A percentile compares a stretch with the other conserved stretches of the same genome.
Conservation (phyloP, 1,140 invertebrate species). For the Popillia japonica region DNA sequence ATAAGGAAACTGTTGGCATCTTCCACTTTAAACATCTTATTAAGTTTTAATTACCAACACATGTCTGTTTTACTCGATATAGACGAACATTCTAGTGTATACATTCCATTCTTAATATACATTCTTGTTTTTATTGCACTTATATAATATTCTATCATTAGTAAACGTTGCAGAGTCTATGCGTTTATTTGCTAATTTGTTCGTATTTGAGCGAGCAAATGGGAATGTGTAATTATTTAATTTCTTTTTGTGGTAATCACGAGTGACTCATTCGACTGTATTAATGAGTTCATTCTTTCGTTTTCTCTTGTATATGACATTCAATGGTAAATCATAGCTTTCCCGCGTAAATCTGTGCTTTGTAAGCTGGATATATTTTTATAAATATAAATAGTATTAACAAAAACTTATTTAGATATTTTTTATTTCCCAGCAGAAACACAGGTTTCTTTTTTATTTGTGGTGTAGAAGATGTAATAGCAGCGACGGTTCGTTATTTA, state of each 20-base stretch:
- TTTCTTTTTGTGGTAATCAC: not conserved
- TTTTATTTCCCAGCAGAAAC: too few relatives aligned
- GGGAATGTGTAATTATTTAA: not conserved
- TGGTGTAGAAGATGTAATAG: too few relatives aligned
- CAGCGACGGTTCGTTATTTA: too few relatives aligned
- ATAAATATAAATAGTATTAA: too few relatives aligned
- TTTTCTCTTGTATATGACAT: not conserved
- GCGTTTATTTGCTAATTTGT: slow-evolving; percentile 6
- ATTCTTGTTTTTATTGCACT: not conserved
- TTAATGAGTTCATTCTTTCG: not conserved
- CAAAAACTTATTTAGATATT: too few relatives aligned
- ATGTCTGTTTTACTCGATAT: slow-evolving; percentile 1
- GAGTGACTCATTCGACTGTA: not conserved
- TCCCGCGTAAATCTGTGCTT: too few relatives aligned
- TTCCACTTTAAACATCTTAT: not conserved
- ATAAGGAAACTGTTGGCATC: slow-evolving; percentile 11
- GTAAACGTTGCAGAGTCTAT: not conserved
- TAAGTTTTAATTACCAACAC: slow-evolving; percentile 10
- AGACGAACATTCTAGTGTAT: not conserved
- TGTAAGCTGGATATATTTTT: too few relatives aligned
- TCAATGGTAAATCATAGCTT: too few relatives aligned
- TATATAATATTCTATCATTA: slow-evolving; percentile 16
- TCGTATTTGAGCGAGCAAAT: not conserved
- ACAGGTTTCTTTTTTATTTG: too few relatives aligned
- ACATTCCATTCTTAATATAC: not conserved